Base-by-base conservation (phyloP, 2,888 invertebrate species). In the Campoletis raptor region DNA sequence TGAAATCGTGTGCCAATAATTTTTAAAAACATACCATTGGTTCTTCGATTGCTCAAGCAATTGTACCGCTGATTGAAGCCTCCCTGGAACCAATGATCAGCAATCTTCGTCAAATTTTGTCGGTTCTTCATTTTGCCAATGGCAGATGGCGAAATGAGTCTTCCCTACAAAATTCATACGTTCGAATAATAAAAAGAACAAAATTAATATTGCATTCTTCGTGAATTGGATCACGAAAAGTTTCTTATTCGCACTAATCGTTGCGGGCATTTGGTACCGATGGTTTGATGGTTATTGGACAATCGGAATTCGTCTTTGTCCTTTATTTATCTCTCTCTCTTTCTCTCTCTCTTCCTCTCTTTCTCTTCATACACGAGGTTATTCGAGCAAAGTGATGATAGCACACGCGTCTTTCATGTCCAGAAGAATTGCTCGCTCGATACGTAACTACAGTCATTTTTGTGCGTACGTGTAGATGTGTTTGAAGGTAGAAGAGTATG, bases 261-360 rank as follows among this genome's bases (percentile, higher is more conserved):
- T 77, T 30, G 30, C 83, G 73, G 72, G 42, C 80, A 81, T 86
- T 83, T 66, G 78, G 48, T 76, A 69, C 37, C 81, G 66, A 86
- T 86, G 85, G 81, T 88, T 85, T 80, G 66, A 88, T 83, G 85
- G 86, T 88, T 86, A 88, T 88, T 88, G 85, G 88, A 85, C 86
- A 88, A 86, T 88, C 73, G 88, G 88, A 88, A 88, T 88, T 85
- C 83, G 8, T 69, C 40, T 73, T 36, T 30, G 45, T 79, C 45
- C 45, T 48, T 48, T 30, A 37, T 64, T 24, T 61, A 24, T 52
- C 21, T 21, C 40, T 45, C 42, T 54, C 42, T 36, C 30, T 30
- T 3, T 30, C 45, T 64, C n/a, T 61, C 45, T 52, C 21, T 30
- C 45, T 64, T 24, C 52, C 45, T 52, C 21, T 21, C 40, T 45